These are phyloP conservation scores for Apeira syringaria DNA, from an alignment of 2,888 invertebrate genomes.

Conservation along the genomic window DNA sequence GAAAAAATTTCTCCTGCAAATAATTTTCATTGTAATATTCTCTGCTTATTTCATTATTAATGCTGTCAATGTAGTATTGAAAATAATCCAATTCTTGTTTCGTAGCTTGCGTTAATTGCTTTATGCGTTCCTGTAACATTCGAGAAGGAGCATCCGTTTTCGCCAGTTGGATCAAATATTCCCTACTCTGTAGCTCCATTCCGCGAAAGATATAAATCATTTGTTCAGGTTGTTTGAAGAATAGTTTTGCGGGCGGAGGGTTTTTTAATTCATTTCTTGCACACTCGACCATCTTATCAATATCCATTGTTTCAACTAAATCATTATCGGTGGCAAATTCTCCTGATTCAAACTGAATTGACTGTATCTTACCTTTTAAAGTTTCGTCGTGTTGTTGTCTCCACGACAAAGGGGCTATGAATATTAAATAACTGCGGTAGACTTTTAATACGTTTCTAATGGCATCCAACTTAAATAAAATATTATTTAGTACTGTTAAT, in stretches of 20 bases:
- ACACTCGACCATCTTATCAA: slow-evolving; percentile 66
- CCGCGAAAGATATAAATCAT: slow-evolving; percentile 70
- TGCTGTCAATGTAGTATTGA: slow-evolving; percentile 67
- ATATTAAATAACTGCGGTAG: slow-evolving; percentile 68
- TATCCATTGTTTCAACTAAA: slow-evolving; percentile 65
- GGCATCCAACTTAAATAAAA: slow-evolving; percentile 71
- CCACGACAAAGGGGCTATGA: slow-evolving; percentile 72
- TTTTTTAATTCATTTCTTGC: slow-evolving; percentile 61
- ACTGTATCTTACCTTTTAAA: slow-evolving; percentile 52
- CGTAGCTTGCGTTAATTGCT: slow-evolving; percentile 58
- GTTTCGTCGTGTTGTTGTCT: slow-evolving; percentile 66
- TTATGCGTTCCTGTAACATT: slow-evolving; percentile 57
- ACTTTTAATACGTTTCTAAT: slow-evolving; percentile 65
- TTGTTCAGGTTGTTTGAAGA: slow-evolving; percentile 60
- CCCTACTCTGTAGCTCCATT: slow-evolving; percentile 76
- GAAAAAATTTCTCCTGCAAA: slow-evolving; percentile 68
- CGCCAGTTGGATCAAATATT: slow-evolving; percentile 68
- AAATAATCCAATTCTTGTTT: slow-evolving; percentile 70
- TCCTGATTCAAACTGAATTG: slow-evolving; percentile 67
- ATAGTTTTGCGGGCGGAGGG: slow-evolving; percentile 55
- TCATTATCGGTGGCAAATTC: slow-evolving; percentile 69
- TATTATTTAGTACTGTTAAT: slow-evolving; percentile 64
- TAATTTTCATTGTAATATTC: slow-evolving; percentile 64
- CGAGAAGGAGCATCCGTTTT: slow-evolving; percentile 64
- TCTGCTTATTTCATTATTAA: slow-evolving; percentile 60